Conservation (phyloP, 2,797 vertebrate species). For the Gastrophryne carolinensis region DNA sequence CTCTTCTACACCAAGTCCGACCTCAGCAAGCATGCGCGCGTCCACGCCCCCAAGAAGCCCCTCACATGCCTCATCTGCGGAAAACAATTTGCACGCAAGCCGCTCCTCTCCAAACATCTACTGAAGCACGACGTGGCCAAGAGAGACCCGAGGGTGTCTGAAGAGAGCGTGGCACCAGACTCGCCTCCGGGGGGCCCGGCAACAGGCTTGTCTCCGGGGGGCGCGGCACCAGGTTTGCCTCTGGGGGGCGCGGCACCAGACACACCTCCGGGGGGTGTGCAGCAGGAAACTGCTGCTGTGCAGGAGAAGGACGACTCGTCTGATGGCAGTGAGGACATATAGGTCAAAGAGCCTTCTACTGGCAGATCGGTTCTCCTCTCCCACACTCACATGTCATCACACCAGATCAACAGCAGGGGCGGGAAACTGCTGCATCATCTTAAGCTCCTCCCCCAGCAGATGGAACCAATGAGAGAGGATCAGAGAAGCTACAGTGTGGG, state of each 20-base stretch:
- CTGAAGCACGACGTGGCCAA: not conserved
- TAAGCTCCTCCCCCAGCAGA: too few species aligned
- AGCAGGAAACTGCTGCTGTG: too few species aligned
- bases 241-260: not conserved
- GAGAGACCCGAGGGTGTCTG: not conserved
- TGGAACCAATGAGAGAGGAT: too few species aligned
- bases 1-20: constrained; percentile 1
- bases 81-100: constrained; percentile 5
- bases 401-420: too few species aligned
- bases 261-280: not conserved
- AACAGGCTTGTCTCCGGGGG: not conserved
- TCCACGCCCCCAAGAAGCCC: not conserved
- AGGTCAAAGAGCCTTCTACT: too few species aligned
- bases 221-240: not conserved
- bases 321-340: too few species aligned
- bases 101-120: constrained; percentile 11
- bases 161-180: not conserved
- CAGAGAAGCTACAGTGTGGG: too few species aligned
- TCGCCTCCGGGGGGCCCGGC: not conserved
- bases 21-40: not conserved
- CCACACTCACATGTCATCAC: too few species aligned
- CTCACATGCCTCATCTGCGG: constrained; percentile 1
- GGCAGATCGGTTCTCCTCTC: too few species aligned
- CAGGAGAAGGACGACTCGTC: too few species aligned
- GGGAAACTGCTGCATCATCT: too few species aligned